Conservation (phyloP, 2,113 vertebrate genomes). For the Neodon shergylaensis region DNA sequence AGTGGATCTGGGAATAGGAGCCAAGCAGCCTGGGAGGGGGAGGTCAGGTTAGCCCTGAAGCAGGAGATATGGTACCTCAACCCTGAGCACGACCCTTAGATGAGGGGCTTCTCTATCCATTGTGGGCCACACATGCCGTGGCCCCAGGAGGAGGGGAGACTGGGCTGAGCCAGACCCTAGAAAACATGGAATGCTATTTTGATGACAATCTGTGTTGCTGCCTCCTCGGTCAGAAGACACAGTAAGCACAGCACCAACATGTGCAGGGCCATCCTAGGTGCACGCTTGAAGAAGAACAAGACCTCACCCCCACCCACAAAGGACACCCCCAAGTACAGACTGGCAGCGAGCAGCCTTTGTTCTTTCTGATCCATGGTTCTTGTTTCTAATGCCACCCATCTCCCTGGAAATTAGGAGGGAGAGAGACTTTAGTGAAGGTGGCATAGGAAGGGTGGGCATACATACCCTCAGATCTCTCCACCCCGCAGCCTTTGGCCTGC, state of each 20-base stretch:
- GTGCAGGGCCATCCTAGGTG: background rate
- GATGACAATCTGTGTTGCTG: background rate
- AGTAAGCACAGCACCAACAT: background rate
- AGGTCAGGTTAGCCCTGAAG: background rate
- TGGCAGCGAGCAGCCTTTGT: background rate
- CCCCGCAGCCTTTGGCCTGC: background rate
- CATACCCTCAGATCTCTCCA: background rate
- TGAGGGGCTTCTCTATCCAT: background rate
- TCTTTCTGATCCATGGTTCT: background rate
- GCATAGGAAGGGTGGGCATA: background rate
- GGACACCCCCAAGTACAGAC: too few relatives aligned
- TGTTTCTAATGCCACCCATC: background rate
- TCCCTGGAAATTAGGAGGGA: background rate
- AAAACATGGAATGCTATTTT: background rate
- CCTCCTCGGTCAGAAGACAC: background rate
- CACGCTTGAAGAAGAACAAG: background rate
- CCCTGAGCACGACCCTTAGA: background rate
- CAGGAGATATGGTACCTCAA: background rate
- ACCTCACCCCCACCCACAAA: background rate
- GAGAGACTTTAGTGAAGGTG: background rate
- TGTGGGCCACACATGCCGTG: accelerated
- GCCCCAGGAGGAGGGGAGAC: background rate
- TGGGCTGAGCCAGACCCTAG: background rate
- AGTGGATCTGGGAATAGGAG: slow-evolving; percentile 90
- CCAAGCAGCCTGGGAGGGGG: slow-evolving; percentile 87